phyloP scores from a whole-genome alignment of 2,888 invertebrate genomes.

The Acleris sparsana region DNA sequence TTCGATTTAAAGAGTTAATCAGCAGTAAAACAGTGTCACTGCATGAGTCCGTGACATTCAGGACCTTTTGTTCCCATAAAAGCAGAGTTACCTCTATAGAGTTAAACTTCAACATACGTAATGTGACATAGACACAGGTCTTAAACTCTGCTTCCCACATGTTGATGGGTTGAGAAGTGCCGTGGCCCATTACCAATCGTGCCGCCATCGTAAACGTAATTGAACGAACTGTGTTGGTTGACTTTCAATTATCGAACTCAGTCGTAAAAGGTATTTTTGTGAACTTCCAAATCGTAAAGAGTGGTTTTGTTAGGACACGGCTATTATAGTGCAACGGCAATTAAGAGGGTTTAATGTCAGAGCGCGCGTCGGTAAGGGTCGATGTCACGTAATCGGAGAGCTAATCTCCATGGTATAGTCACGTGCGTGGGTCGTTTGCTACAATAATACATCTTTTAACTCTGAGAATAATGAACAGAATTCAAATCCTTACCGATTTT shows the following conservation, averaged over 20 bases:
- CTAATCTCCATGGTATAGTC: constrained; percentile 74
- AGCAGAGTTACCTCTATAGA: constrained; percentile 1
- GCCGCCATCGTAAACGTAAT: constrained; percentile 37
- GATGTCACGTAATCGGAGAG: constrained; percentile 72
- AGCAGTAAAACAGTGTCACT: constrained; percentile 21
- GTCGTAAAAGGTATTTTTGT: constrained; percentile 27
- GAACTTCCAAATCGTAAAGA: constrained; percentile 11
- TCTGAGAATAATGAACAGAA: neutral
- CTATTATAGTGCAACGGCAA: constrained; percentile 22
- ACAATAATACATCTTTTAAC: constrained; percentile 59
- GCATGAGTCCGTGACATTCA: neutral
- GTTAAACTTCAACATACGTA: constrained; percentile 1
- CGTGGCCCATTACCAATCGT: constrained; percentile 26
- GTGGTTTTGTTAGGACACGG: constrained; percentile 24
- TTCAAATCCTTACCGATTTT: neutral
- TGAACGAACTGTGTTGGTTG: constrained; percentile 34
- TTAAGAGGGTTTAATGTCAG: constrained; percentile 26
- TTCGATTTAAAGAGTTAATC: constrained; percentile 26
- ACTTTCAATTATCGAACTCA: constrained; percentile 31
- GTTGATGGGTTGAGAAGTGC: constrained; percentile 37
- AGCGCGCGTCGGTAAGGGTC: constrained; percentile 55
- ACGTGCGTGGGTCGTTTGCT: constrained; percentile 63
- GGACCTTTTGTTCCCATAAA: constrained; percentile 5
- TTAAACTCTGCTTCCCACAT: constrained; percentile 32
- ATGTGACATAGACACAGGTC: constrained; percentile 19